Evolutionary conservation across 2,888 invertebrate species (phyloP), one percentile per base, ranked within the genome.

Genomic region (Neoaliturus tenellus): DNA sequence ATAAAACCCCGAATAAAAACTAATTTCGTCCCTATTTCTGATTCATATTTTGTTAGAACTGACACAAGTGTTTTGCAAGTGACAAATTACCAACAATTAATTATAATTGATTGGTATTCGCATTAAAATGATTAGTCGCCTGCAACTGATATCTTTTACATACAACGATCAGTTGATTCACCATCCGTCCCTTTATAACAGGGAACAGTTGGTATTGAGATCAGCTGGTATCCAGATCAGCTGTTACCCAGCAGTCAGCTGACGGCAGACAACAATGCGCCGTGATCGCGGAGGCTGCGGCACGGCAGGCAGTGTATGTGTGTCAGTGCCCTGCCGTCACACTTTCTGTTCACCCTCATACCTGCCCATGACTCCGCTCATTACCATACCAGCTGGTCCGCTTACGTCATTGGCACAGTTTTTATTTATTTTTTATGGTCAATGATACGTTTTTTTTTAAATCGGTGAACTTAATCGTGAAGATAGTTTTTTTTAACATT

Each of bases 261-360:
- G 51, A 51, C 23, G n/a, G 23, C 14, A 48, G 14, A 14, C 35
- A 17, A 17, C 48, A 48, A 17, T 23, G 51, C 5, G 51, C 20
- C 51, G 51, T 51, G 51, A 51, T 51, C 62, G 62, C 31, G 62
- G 62, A 28, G 31, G 62, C 62, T 62, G 62, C 12, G 62, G 62
- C 31, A 5, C 10, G 55, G 55, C 55, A 25, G 55, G 5, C 20
- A 25, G 23, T 55, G 55, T 12, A 62, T 28, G 62, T 62, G 31
- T 62, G 62, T 62, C 62, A 62, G 28, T 51, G 51, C n/a, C n/a
- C n/a, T n/a, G 23, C 51, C 62, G 62, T 62, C 62, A 62, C 62
- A 62, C 62, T 62, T 62, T 62, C 62, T 8, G 62, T 31, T 62
- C 62, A 62, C 62, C 55, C 62, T 31, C 62, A 31, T 62, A 51